phyloP scores from a whole-genome alignment of 2,113 vertebrate genomes.

The Spea multiplicata region DNA sequence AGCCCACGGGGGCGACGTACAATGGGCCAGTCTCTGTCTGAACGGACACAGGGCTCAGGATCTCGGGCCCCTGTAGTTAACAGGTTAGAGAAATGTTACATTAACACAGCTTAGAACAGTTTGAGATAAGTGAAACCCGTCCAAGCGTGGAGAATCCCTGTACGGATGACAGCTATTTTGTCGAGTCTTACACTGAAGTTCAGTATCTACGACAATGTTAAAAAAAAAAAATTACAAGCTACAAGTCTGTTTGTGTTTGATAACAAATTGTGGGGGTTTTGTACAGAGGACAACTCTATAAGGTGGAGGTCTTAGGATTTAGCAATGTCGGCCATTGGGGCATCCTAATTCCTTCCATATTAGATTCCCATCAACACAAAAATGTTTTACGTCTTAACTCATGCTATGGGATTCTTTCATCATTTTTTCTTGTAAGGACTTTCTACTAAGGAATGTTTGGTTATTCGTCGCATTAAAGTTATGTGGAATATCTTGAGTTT shows the following conservation, averaged over 20 bases:
- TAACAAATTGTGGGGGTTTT: neutral
- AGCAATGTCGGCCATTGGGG: neutral
- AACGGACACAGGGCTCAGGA: constrained; percentile 6
- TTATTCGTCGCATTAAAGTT: too few species aligned
- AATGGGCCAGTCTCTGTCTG: constrained; percentile 25
- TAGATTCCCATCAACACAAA: neutral
- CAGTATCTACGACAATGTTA: constrained; percentile 49
- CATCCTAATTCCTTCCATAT: neutral
- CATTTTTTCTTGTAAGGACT: too few species aligned
- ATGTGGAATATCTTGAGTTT: too few species aligned
- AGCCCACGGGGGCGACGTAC: constrained; percentile 24
- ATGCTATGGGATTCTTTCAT: neutral
- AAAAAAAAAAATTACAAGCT: constrained; percentile 18
- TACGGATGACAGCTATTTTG: neutral
- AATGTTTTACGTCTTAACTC: neutral
- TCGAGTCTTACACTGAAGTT: constrained; percentile 5
- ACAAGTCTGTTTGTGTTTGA: constrained; percentile 10
- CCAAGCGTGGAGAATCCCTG: constrained; percentile 26
- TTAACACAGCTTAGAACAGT: constrained; percentile 33
- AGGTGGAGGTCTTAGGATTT: neutral
- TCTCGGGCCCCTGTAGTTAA: neutral
- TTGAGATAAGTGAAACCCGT: constrained; percentile 44
- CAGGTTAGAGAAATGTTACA: constrained; percentile 25
- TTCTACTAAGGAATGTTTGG: too few species aligned
- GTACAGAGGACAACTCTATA: neutral